Percentiles rank a stretch among this genome's conserved stretches.
Evolutionary conservation across 2,113 vertebrate genomes (phyloP).

Genomic region (Etheostoma spectabile): DNA sequence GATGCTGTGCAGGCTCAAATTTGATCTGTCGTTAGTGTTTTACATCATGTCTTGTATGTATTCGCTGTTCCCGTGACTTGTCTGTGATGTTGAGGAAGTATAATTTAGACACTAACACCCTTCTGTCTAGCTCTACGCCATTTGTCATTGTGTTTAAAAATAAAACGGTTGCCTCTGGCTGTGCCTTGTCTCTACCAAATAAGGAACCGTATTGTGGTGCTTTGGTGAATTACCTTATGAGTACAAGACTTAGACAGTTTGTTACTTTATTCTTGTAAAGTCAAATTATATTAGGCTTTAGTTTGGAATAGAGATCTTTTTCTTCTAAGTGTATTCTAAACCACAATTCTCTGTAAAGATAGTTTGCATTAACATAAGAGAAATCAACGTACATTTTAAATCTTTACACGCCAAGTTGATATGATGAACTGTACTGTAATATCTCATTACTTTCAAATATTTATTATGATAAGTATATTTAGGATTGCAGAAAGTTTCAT

Average conservation of each 20-base stretch:
- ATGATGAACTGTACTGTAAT: not conserved
- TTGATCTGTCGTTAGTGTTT: not conserved
- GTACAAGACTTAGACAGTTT: not conserved
- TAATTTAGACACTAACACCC: not conserved
- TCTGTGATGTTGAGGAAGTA: not conserved
- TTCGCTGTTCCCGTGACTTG: not conserved
- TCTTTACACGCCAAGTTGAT: not conserved
- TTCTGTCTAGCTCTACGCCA: constrained; percentile 7
- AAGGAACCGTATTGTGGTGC: not conserved
- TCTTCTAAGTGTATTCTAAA: not conserved
- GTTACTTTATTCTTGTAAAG: too few species aligned
- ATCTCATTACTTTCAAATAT: too few species aligned
- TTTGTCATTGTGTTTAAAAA: constrained; percentile 58
- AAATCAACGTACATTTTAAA: not conserved
- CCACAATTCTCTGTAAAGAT: not conserved
- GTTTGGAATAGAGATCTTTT: not conserved
- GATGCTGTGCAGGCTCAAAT: constrained; percentile 15
- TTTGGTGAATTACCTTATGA: not conserved
- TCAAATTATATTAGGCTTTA: not conserved
- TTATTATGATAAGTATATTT: not conserved
- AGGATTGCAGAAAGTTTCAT: not conserved
- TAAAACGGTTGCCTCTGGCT: constrained; percentile 49
- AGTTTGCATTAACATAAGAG: not conserved
- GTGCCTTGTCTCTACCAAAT: constrained; percentile 22
- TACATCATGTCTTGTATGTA: constrained; percentile 17